These are phyloP conservation scores for Zaprionus capensis DNA, from an alignment of 1,140 invertebrate genomes.

Conservation along the genomic window DNA sequence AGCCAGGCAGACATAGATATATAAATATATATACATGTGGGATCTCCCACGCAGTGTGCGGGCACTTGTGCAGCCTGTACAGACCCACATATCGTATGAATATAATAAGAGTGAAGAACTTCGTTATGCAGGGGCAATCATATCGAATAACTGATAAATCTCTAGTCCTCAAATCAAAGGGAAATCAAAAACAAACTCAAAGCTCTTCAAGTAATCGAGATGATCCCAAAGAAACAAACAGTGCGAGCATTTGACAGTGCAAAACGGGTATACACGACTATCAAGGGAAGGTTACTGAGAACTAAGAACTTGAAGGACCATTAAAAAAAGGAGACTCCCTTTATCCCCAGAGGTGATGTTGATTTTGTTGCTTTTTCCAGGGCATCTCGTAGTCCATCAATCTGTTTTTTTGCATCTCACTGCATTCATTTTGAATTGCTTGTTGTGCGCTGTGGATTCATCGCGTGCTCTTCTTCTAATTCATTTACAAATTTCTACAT, in stretches of 20 bases:
- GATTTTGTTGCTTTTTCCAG: neutral
- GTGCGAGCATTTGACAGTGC: neutral
- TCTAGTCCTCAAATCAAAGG: neutral
- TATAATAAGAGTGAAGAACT: too few species aligned
- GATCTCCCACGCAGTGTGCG: constrained; percentile 17
- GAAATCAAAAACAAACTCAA: neutral
- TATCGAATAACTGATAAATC: constrained; percentile 3
- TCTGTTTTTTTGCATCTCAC: neutral
- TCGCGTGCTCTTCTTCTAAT: constrained; percentile 5
- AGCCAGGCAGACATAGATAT: neutral
- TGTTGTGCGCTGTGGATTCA: neutral
- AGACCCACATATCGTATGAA: neutral
- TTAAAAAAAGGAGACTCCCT: neutral
- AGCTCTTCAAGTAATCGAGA: neutral
- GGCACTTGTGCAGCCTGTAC: neutral
- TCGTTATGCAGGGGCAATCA: neutral
- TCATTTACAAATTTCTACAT: constrained; percentile 16
- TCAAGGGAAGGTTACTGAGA: neutral
- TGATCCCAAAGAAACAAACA: neutral
- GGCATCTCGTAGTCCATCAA: neutral
- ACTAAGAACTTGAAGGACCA: neutral
- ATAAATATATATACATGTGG: neutral
- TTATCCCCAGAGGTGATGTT: too few species aligned
- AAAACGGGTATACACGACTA: neutral
- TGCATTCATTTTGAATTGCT: neutral